Conservation (phyloP, 2,888 invertebrate genomes). For the Rugalucina vietnamica region DNA sequence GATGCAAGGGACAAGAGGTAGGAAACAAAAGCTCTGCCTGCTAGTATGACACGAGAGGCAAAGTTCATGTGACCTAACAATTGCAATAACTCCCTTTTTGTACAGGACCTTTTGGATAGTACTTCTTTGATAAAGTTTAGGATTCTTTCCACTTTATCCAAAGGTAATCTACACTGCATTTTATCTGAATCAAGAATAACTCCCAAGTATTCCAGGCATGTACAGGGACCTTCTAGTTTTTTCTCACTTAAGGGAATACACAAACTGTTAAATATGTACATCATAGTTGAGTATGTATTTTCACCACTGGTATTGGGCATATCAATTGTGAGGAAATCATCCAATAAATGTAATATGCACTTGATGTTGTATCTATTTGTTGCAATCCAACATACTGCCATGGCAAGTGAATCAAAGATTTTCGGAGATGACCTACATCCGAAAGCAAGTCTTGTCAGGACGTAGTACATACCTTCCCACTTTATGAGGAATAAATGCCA, state of each 20-base stretch:
- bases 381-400: slow-evolving; percentile 51
- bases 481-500: slow-evolving; percentile 46
- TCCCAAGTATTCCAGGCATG: slow-evolving; percentile 45
- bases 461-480: slow-evolving; percentile 46
- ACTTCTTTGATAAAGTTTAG: not conserved
- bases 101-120: not conserved
- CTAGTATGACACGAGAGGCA: slow-evolving; percentile 21
- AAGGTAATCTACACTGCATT: slow-evolving; percentile 11
- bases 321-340: slow-evolving; percentile 50
- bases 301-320: slow-evolving; percentile 11
- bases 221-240: slow-evolving; percentile 46
- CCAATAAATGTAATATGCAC: slow-evolving; percentile 43
- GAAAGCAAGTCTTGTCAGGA: slow-evolving; percentile 42
- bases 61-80: slow-evolving; percentile 40
- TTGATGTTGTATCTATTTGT: slow-evolving; percentile 35
- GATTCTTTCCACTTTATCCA: not conserved
- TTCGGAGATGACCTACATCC: slow-evolving; percentile 45
- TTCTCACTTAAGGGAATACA: slow-evolving; percentile 42
- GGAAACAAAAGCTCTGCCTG: slow-evolving; percentile 17
- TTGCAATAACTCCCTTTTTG: slow-evolving; percentile 10
- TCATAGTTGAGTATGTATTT: slow-evolving; percentile 40
- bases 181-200: slow-evolving; percentile 54
- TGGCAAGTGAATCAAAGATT: slow-evolving; percentile 47
- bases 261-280: slow-evolving; percentile 36
- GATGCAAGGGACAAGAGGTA: not conserved